Conservation (phyloP, 2,888 invertebrate species). For the Xanthorhoe spadicearia region DNA sequence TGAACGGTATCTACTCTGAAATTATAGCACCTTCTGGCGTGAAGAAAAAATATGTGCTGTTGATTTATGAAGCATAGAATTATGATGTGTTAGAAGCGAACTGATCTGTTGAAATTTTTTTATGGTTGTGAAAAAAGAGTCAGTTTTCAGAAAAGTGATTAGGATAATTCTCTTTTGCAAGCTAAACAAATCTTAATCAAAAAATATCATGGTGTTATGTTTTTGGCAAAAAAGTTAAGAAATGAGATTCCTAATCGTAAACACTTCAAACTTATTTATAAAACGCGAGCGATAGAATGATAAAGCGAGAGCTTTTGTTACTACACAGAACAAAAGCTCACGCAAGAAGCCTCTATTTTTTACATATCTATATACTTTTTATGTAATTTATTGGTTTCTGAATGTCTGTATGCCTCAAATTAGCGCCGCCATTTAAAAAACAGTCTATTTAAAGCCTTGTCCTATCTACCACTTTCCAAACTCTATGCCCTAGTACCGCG, state of each 20-base stretch:
- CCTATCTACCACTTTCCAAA: conserved; percentile 25
- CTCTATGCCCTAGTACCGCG: conserved; percentile 57
- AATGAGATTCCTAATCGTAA: too few species aligned
- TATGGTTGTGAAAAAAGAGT: too few species aligned
- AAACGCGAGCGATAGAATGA: too few species aligned
- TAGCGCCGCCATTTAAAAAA: too few species aligned
- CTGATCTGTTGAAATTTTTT: not conserved
- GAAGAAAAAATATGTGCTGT: conserved; percentile 27
- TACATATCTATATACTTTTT: too few species aligned
- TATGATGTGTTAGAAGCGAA: not conserved
- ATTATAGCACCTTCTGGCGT: conserved; percentile 37
- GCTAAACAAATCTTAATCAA: too few species aligned
- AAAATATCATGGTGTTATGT: too few species aligned
- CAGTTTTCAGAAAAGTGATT: not conserved
- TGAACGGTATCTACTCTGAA: conserved; percentile 28
- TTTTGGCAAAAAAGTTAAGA: not conserved
- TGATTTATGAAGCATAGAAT: conserved; percentile 16
- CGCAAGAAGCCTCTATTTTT: too few species aligned
- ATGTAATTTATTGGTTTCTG: too few species aligned
- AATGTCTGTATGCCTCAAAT: too few species aligned
- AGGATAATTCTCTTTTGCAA: too few species aligned
- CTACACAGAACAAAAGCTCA: not conserved
- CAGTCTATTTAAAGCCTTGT: not conserved
- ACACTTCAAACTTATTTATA: not conserved
- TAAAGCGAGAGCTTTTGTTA: too few species aligned